Percentiles rank a stretch among this genome's conserved stretches.
phyloP scores from a whole-genome alignment of 2,888 invertebrate species.

The Pseudococcus jackbeardsleyi region DNA sequence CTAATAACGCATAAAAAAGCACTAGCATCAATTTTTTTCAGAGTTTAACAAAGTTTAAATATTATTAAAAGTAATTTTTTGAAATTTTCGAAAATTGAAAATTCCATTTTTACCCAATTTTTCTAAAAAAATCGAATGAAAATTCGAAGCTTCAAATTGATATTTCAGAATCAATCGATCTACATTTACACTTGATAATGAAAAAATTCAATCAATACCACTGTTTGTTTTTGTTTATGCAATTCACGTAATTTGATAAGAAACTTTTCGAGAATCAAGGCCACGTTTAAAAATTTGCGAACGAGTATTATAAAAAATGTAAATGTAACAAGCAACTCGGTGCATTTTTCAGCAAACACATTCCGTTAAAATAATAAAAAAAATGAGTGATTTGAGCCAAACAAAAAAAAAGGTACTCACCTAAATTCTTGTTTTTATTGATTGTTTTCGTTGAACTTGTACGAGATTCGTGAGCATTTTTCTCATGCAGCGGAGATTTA shows the following conservation, averaged over 20 bases:
- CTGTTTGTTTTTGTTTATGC: background rate
- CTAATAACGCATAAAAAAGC: too few relatives aligned
- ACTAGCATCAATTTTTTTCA: too few relatives aligned
- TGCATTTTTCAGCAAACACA: background rate
- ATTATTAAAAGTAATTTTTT: too few relatives aligned
- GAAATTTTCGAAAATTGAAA: too few relatives aligned
- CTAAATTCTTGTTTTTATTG: background rate
- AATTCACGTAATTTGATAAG: background rate
- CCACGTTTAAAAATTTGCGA: background rate
- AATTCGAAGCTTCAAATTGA: too few relatives aligned
- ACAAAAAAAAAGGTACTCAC: background rate
- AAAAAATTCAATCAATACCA: background rate
- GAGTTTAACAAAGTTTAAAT: too few relatives aligned
- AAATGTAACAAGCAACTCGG: background rate
- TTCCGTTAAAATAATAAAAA: background rate
- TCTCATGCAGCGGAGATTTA: constrained; percentile 52
- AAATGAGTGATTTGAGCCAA: background rate
- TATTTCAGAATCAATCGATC: too few relatives aligned
- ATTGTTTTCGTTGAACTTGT: background rate
- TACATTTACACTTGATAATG: too few relatives aligned
- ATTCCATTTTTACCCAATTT: too few relatives aligned
- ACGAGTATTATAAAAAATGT: background rate
- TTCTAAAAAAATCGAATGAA: too few relatives aligned
- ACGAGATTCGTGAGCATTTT: background rate
- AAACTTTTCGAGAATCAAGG: background rate